A percentile compares a stretch with the other conserved stretches of the same genome.
Evolutionary conservation across 2,113 vertebrate species (phyloP).

Genomic region (Callipepla californica): DNA sequence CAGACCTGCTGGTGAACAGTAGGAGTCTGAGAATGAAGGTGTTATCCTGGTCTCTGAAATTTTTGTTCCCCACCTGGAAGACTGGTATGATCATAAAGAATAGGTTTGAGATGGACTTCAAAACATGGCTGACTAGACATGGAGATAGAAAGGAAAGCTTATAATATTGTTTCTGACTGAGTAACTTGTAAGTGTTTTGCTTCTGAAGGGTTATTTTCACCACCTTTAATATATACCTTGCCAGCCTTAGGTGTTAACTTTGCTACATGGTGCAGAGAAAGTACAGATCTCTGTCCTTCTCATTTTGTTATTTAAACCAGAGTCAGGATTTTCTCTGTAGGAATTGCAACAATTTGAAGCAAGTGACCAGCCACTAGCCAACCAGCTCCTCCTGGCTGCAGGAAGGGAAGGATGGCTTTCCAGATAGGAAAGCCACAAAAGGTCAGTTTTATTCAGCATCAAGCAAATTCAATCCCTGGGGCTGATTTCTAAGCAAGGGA

Average conservation of each 20-base stretch:
- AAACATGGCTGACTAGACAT: not conserved
- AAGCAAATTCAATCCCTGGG: not conserved
- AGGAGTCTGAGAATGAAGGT: not conserved
- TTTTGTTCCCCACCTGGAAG: not conserved
- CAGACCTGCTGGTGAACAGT: accelerated
- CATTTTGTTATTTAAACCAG: not conserved
- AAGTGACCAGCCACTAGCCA: not conserved
- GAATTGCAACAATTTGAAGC: not conserved
- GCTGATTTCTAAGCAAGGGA: not conserved
- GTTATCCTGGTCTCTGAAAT: not conserved
- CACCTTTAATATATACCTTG: not conserved
- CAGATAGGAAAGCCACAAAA: not conserved
- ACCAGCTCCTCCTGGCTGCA: not conserved
- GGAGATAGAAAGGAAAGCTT: not conserved
- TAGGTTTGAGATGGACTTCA: not conserved
- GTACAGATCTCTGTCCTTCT: not conserved
- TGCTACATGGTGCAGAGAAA: not conserved
- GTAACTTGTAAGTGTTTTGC: not conserved
- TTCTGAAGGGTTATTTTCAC: not conserved
- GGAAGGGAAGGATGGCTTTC: too few relatives aligned
- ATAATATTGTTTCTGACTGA: not conserved
- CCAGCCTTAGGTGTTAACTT: not conserved
- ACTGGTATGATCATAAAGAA: not conserved
- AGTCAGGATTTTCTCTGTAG: not conserved
- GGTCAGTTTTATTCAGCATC: not conserved